These are phyloP conservation scores for Sabatieria punctata DNA, from an alignment of 2,888 invertebrate species.

Conservation along the genomic window DNA sequence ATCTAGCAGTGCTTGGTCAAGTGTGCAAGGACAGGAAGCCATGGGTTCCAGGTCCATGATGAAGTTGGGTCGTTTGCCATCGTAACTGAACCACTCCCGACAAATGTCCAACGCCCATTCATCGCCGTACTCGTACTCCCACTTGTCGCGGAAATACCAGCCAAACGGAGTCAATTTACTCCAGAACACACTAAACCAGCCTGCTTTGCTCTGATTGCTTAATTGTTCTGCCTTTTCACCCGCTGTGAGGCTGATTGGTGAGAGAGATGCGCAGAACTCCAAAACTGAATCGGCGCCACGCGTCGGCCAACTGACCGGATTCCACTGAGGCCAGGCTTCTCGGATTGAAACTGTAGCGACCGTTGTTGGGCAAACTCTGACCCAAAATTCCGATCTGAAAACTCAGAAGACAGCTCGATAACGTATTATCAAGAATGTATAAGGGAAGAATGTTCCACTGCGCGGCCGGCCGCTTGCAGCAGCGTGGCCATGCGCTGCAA, in stretches of 20 bases:
- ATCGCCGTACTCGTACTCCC: slow-evolving; percentile 56
- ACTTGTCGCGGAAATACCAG: slow-evolving; percentile 77
- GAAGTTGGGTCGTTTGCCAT: not conserved
- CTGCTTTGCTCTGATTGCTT: not conserved
- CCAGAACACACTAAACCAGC: slow-evolving; percentile 46
- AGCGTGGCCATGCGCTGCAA: too few relatives aligned
- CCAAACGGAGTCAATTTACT: slow-evolving; percentile 70
- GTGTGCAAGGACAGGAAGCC: slow-evolving; percentile 60
- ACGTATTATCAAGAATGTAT: too few relatives aligned
- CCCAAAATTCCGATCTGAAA: slow-evolving; percentile 1
- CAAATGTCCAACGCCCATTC: slow-evolving; percentile 66
- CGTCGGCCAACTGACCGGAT: not conserved
- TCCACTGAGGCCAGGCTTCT: not conserved
- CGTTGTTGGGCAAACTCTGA: slow-evolving; percentile 5
- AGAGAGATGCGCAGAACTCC: not conserved
- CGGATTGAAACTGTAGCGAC: slow-evolving; percentile 9
- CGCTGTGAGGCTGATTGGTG: not conserved
- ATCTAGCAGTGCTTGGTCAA: slow-evolving; percentile 70
- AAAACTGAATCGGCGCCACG: not conserved
- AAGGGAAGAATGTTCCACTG: too few relatives aligned
- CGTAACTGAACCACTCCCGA: slow-evolving; percentile 49
- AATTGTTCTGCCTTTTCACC: not conserved
- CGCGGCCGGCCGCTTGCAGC: too few relatives aligned
- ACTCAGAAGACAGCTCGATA: not conserved
- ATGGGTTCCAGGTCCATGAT: too few relatives aligned